Conservation (phyloP, 2,888 invertebrate genomes). For the Lasioglossum villosulum region DNA sequence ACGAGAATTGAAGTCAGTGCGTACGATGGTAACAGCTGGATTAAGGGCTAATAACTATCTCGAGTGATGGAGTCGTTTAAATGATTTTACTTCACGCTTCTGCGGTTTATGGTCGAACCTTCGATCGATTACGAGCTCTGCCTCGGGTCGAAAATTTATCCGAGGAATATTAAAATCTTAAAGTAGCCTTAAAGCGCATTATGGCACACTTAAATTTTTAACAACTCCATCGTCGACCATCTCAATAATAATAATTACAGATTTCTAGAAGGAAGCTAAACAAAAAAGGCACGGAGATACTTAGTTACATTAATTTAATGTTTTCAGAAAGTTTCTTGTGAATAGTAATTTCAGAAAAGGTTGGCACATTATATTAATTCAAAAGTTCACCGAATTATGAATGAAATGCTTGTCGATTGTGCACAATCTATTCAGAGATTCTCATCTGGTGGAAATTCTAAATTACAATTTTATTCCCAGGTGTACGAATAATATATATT, state of each 20-base stretch:
- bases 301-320: neutral
- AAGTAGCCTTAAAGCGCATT: neutral
- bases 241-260: neutral
- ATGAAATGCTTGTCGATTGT: no score
- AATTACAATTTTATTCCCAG: neutral
- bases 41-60: constrained; percentile 67
- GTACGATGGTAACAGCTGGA: constrained; percentile 64
- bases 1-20: constrained; percentile 63
- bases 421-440: no score
- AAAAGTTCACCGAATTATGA: no score
- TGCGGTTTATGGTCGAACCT: constrained; percentile 47
- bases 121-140: constrained; percentile 16
- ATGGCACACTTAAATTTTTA: neutral
- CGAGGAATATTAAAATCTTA: neutral
- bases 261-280: neutral
- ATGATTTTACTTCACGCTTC: constrained; percentile 61
- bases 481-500: no score
- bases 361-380: neutral
- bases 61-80: constrained; percentile 42
- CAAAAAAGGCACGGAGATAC: neutral
- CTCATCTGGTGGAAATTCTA: no score
- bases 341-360: neutral
- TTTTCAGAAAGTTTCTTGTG: no score
- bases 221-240: neutral
- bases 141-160: neutral